Conservation (phyloP, 2,797 vertebrate genomes). For the Allobates femoralis region DNA sequence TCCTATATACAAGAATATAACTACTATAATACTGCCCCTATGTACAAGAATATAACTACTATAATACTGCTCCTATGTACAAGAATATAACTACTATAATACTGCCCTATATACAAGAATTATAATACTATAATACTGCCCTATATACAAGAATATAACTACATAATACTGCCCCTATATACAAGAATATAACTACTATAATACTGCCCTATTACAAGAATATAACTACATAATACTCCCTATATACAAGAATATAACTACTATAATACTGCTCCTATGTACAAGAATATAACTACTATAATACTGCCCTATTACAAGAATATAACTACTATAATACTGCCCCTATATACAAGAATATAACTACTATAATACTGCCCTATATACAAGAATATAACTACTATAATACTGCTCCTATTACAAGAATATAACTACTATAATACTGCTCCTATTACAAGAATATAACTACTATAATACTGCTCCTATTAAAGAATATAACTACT, state of each 20-base stretch:
- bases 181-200: slow-evolving; percentile 1
- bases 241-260: not conserved
- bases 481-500: not conserved
- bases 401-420: not conserved
- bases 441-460: not conserved
- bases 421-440: not conserved
- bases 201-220: not conserved
- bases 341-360: not conserved
- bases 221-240: slow-evolving; percentile 1
- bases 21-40: not conserved
- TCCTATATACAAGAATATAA: not conserved
- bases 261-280: not conserved
- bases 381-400: not conserved
- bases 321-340: slow-evolving; percentile 7
- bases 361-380: slow-evolving; percentile 1
- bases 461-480: slow-evolving; percentile 2
- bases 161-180: not conserved
- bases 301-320: slow-evolving; percentile 8
- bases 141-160: too few relatives aligned
- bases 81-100: slow-evolving; percentile 13
- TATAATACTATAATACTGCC: slow-evolving; percentile 10
- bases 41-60: slow-evolving; percentile 5
- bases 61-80: not conserved
- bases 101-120: slow-evolving; percentile 7
- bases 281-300: slow-evolving; percentile 13